A percentile compares a stretch with the other conserved stretches of the same genome.
phyloP scores from a whole-genome alignment of 1,140 invertebrate species.

The Drosophila pachea region DNA sequence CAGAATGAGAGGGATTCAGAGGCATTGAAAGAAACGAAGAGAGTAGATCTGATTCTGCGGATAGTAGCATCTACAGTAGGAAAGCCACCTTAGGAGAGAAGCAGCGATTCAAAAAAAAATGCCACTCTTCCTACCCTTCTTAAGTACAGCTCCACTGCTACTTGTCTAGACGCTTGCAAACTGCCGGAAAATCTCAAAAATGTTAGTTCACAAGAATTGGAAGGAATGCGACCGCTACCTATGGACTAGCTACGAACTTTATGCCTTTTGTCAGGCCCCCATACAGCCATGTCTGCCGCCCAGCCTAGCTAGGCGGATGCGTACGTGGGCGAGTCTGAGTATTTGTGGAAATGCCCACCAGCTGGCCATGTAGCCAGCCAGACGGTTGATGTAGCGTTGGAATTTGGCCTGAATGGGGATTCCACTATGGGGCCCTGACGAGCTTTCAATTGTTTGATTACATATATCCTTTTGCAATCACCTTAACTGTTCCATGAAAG shows the following conservation, averaged over 20 bases:
- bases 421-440: constrained; percentile 20
- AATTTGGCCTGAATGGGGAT: not conserved
- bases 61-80: not conserved
- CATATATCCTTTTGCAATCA: constrained; percentile 17
- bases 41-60: not conserved
- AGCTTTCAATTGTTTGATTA: constrained; percentile 17
- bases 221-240: constrained; percentile 59
- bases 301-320: constrained; percentile 5
- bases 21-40: not conserved
- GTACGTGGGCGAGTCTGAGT: not conserved
- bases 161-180: constrained; percentile 61
- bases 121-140: too few species aligned
- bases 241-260: constrained; percentile 29
- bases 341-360: not conserved
- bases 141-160: constrained; percentile 58
- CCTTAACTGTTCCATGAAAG: constrained; percentile 14
- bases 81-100: not conserved
- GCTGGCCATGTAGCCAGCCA: not conserved
- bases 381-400: constrained; percentile 7
- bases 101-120: not conserved
- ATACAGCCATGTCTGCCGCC: not conserved
- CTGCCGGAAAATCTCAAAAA: constrained; percentile 77
- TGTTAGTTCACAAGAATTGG: constrained; percentile 75
- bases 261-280: constrained; percentile 9
- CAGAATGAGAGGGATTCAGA: too few species aligned